Conservation (phyloP, 1,140 invertebrate genomes). For the Euura lappo region DNA sequence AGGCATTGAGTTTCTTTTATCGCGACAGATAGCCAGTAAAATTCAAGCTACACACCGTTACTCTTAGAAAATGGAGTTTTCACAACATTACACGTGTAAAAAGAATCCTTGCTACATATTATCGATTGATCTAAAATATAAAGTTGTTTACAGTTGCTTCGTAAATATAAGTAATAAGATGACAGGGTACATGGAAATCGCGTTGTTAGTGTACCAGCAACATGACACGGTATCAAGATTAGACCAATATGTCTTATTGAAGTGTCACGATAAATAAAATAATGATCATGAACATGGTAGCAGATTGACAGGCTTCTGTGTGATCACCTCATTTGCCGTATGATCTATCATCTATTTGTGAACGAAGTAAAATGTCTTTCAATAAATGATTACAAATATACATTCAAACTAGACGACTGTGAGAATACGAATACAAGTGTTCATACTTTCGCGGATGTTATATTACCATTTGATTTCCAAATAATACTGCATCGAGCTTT, state of each 20-base stretch:
- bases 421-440: neutral
- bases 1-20: neutral
- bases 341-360: neutral
- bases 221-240: neutral
- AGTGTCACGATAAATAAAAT: neutral
- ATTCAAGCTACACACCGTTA: neutral
- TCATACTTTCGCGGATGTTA: neutral
- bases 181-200: too few species aligned
- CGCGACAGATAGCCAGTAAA: neutral
- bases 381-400: neutral
- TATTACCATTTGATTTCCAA: neutral
- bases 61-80: neutral
- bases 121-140: neutral
- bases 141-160: neutral
- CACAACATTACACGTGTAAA: neutral
- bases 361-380: slow-evolving; percentile 3
- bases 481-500: neutral
- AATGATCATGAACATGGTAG: neutral
- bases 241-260: neutral
- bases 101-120: neutral
- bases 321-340: neutral
- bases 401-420: neutral
- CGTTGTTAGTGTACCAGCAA: neutral
- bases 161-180: too few species aligned
- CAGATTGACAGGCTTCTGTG: neutral